Evolutionary conservation across 1,140 invertebrate species (phyloP), one percentile per base, ranked within the genome.

Genomic region (Bicyclus anynana): DNA sequence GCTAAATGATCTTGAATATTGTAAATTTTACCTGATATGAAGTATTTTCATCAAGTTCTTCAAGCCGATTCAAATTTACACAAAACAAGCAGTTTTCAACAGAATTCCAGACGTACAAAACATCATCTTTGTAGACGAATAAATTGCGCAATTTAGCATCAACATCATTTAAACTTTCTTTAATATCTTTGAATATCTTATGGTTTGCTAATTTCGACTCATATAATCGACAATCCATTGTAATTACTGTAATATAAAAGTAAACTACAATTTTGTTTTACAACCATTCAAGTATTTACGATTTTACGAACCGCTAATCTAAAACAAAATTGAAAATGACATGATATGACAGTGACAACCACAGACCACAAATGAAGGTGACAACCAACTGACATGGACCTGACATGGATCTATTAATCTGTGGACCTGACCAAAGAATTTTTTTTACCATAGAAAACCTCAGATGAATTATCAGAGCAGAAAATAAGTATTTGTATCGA

Each of bases 71-170:
- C 44, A 93, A 52, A 70, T 93, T 92, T 40, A 93, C 74, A 38
- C 90, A 89, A 55, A 91, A 84, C 47, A 93, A 85, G 78, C 92
- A 93, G 65, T 90, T 91, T 76, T 92, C 92, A 16, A 90, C 76
- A 2, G 90, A 87, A 72, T 91, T 90, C 93, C 93, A 94, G 53
- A 91, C 87, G 64, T 91, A 94, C 13, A 93, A 81, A 61, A 93
- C 88, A 73, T 92, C 91, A 58, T 93, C 92, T 40, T 90, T 90
- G 27, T 93, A 89, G 61, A 91, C 90, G 5, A 93, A 67, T 42
- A 93, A 89, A 78, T 92, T 93, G 40, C 88, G 81, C 13, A 92
- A 90, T 54, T 93, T 92, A n/a, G 83, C 89, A 50, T 81, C 84
- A 27, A 67, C 49, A 72, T 90, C 89, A 10, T 89, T 77, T 9